These are phyloP conservation scores for Hiodon tergisus DNA, from an alignment of 2,113 vertebrate genomes.

Conservation along the genomic window DNA sequence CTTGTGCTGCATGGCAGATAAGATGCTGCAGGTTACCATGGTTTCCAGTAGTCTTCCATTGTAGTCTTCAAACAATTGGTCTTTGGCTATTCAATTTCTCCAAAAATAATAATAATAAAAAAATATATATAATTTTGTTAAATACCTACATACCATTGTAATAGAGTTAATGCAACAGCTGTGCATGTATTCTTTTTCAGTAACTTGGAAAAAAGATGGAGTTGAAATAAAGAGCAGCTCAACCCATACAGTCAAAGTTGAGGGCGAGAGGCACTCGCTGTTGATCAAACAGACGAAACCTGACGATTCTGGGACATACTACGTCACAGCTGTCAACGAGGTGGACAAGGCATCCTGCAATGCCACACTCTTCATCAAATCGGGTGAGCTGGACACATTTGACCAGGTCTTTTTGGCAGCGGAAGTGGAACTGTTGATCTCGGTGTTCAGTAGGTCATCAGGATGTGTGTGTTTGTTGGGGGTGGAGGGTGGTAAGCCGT, in stretches of 20 bases:
- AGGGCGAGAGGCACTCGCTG: constrained; percentile 84
- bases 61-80: no score
- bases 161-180: neutral
- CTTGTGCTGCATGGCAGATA: neutral
- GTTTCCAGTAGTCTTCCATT: no score
- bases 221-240: constrained; percentile 50
- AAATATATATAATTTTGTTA: no score
- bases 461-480: no score
- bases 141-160: no score
- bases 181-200: constrained; percentile 43
- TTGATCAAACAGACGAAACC: constrained; percentile 70
- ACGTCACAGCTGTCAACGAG: constrained; percentile 78
- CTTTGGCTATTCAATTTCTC: no score
- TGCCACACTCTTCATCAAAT: constrained; percentile 75
- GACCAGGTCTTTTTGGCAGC: no score
- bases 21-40: no score
- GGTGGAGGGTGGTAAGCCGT: no score
- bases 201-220: constrained; percentile 81
- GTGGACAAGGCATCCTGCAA: constrained; percentile 75
- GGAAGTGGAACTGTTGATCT: no score
- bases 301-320: constrained; percentile 77
- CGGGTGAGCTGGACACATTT: constrained; percentile 57
- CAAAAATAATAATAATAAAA: no score
- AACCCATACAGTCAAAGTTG: constrained; percentile 72
- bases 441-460: no score